phyloP scores from a whole-genome alignment of 2,888 invertebrate genomes.

The Eumacrocentrus americanus region DNA sequence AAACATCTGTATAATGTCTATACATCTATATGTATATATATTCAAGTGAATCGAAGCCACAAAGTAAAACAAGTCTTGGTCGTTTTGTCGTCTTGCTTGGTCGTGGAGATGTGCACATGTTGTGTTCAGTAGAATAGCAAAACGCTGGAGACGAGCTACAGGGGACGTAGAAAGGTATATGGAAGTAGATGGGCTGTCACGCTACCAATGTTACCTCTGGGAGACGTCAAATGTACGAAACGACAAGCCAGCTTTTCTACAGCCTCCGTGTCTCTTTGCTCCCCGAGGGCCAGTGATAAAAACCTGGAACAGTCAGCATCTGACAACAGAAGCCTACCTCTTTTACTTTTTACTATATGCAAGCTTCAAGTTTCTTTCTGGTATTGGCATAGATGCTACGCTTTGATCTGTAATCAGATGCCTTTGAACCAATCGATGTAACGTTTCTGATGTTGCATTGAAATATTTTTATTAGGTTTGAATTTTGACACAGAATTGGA shows the following conservation, averaged over 20 bases:
- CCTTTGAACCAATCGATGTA: no score
- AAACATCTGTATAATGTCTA: not conserved
- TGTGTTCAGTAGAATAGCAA: conserved; percentile 9
- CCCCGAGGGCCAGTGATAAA: conserved; percentile 53
- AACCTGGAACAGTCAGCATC: conserved; percentile 55
- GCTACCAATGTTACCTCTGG: conserved; percentile 53
- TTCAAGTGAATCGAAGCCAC: not conserved
- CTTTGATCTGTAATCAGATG: no score
- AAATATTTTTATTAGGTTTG: not conserved
- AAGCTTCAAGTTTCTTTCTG: no score
- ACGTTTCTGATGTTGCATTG: no score
- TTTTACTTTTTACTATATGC: conserved; percentile 13
- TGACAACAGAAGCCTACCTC: conserved; percentile 43
- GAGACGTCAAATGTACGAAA: conserved; percentile 54
- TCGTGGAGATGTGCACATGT: not conserved
- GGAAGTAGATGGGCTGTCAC: conserved; percentile 51
- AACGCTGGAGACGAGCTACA: conserved; percentile 14
- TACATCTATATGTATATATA: no score
- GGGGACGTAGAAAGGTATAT: conserved; percentile 22
- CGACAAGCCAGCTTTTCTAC: conserved; percentile 35
- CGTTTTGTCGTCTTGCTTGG: no score
- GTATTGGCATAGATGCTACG: no score
- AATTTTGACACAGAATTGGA: no score
- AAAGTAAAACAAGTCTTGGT: no score
- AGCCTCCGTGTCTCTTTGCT: conserved; percentile 45